Evolutionary conservation across 2,797 vertebrate genomes (phyloP).

Genomic region (Sternotherus odoratus): DNA sequence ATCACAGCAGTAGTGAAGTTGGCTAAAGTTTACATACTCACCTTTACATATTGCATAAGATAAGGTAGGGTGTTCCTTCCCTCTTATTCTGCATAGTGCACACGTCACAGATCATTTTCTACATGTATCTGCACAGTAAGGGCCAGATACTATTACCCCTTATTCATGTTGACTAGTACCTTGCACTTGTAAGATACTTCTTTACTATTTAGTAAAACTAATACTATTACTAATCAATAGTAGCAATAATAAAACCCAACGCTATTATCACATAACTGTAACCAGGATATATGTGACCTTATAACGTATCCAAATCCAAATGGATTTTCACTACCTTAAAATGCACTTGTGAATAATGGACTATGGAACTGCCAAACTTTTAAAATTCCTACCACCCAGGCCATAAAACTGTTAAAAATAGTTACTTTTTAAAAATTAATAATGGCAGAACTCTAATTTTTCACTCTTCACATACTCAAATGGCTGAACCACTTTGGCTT

Average conservation of each 20-base stretch:
- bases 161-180: neutral
- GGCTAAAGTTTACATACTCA: conserved; percentile 18
- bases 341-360: neutral
- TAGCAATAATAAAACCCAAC: neutral
- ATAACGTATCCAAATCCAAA: neutral
- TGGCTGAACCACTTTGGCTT: neutral
- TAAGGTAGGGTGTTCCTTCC: neutral
- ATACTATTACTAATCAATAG: neutral
- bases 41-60: neutral
- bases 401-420: neutral
- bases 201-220: neutral
- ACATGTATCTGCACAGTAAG: neutral
- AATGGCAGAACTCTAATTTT: neutral
- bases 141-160: neutral
- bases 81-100: neutral
- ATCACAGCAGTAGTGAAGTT: conserved; percentile 25
- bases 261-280: neutral
- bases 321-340: neutral
- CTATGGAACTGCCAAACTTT: neutral
- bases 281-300: neutral
- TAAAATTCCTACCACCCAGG: neutral
- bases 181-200: neutral
- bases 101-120: neutral
- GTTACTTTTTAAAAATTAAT: neutral
- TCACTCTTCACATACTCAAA: neutral